phyloP scores from a whole-genome alignment of 1,140 invertebrate genomes.

The Epicauta chinensis region DNA sequence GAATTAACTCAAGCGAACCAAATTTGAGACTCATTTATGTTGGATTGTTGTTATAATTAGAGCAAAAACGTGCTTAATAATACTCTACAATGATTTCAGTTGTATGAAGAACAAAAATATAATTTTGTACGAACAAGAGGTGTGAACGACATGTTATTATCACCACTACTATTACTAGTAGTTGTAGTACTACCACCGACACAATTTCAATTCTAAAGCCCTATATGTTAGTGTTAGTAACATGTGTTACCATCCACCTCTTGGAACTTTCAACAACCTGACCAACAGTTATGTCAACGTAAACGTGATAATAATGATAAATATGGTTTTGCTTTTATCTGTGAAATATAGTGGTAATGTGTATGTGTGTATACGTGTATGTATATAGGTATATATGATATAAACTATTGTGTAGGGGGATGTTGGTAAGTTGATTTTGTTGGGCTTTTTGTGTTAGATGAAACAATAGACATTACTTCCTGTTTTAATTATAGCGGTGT shows the following conservation, averaged over 20 bases:
- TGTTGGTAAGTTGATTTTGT: neutral
- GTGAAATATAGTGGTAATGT: neutral
- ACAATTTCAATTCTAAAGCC: neutral
- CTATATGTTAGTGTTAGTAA: constrained; percentile 5
- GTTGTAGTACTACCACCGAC: neutral
- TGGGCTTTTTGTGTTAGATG: neutral
- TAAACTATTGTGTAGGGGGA: neutral
- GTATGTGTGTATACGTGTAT: no score
- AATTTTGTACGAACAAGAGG: constrained; percentile 1
- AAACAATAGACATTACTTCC: neutral
- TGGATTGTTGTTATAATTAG: no score
- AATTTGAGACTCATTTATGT: no score
- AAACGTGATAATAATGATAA: constrained; percentile 32
- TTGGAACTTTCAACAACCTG: constrained; percentile 17
- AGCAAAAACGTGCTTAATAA: neutral
- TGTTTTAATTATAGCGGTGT: neutral
- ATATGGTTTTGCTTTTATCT: constrained; percentile 6
- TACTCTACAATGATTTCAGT: neutral
- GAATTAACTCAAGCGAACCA: no score
- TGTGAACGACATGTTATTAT: neutral
- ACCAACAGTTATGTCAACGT: constrained; percentile 20
- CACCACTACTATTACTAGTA: neutral
- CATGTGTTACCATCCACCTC: constrained; percentile 17
- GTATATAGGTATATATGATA: neutral
- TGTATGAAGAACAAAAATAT: neutral